A percentile compares a stretch with the other conserved stretches of the same genome.
These are phyloP conservation scores for Nycticryphes semicollaris DNA, from an alignment of 2,113 vertebrate species.

Conservation along the genomic window DNA sequence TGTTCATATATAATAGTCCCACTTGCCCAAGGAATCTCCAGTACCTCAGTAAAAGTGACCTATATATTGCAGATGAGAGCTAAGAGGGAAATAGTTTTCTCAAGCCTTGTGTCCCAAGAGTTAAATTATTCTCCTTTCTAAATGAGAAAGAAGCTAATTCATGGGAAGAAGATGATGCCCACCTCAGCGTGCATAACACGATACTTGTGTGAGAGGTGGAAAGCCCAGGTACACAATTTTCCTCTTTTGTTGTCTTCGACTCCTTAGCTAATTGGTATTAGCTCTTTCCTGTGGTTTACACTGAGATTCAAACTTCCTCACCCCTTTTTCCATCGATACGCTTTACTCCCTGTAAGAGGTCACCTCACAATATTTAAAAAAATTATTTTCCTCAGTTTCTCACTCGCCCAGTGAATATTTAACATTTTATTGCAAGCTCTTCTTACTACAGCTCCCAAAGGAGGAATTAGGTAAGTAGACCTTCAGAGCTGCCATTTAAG, in stretches of 20 bases:
- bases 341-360: neutral
- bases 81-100: neutral
- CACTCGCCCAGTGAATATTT: neutral
- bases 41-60: neutral
- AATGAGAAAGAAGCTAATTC: neutral
- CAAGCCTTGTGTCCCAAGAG: neutral
- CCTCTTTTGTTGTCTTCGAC: neutral
- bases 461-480: neutral
- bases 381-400: neutral
- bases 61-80: neutral
- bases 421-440: neutral
- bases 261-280: neutral
- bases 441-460: neutral
- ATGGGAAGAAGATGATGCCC: neutral
- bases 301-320: neutral
- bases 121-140: neutral
- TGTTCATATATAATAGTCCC: neutral
- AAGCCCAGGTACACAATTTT: neutral
- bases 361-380: neutral
- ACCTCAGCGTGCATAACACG: neutral
- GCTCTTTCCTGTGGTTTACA: neutral
- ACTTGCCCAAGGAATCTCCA: neutral
- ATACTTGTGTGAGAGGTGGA: neutral
- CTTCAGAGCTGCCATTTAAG: neutral
- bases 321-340: accelerated